Evolutionary conservation across 2,113 vertebrate genomes (phyloP).

Genomic region (Lycocorax pyrrhopterus): DNA sequence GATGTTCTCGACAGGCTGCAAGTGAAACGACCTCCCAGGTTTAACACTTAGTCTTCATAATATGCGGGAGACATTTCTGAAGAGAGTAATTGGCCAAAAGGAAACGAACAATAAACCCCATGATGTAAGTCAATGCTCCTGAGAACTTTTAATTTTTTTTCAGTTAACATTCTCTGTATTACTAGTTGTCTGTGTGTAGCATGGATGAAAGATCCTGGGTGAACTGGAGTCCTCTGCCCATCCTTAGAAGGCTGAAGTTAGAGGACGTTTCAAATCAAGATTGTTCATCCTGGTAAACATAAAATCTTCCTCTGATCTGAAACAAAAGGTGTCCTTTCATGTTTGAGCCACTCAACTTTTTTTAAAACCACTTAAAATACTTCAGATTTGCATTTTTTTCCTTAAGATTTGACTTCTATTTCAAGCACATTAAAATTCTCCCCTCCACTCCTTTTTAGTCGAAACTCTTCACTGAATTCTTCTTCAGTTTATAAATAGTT

Average conservation of each 20-base stretch:
- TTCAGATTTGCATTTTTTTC: slow-evolving; percentile 33
- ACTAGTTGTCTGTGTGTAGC: background rate
- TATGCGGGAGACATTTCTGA: background rate
- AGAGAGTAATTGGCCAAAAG: background rate
- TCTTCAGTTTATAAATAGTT: slow-evolving; percentile 63
- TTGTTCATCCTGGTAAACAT: background rate
- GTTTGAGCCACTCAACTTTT: slow-evolving; percentile 1
- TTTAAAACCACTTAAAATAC: slow-evolving; percentile 17
- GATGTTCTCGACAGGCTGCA: slow-evolving; percentile 15
- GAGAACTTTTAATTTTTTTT: background rate
- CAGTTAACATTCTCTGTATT: background rate
- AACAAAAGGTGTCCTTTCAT: slow-evolving; percentile 7
- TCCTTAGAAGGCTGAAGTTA: background rate
- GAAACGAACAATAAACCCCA: background rate
- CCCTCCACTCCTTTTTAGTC: slow-evolving; percentile 47
- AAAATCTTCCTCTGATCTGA: background rate
- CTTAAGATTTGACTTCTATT: slow-evolving; percentile 51
- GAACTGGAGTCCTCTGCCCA: background rate
- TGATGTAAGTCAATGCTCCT: background rate
- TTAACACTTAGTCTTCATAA: background rate
- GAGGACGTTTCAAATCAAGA: background rate
- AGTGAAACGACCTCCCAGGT: slow-evolving; percentile 41
- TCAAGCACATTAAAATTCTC: slow-evolving; percentile 61
- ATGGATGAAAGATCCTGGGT: background rate
- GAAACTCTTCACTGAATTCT: slow-evolving; percentile 62